Evolutionary conservation across 2,113 vertebrate species (phyloP).

Genomic region (Sitta europaea): DNA sequence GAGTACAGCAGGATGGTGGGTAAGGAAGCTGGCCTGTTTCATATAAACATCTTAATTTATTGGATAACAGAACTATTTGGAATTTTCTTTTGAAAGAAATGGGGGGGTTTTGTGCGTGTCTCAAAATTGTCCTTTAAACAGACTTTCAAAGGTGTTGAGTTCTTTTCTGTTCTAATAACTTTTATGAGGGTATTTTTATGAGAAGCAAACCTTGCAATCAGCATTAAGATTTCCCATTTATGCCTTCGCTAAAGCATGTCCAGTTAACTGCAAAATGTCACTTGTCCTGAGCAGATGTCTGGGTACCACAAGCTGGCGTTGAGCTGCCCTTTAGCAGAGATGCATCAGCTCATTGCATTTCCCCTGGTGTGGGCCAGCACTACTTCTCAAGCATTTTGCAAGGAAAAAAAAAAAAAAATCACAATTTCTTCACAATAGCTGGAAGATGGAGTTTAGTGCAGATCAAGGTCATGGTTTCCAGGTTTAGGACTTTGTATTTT

Average conservation of each 20-base stretch:
- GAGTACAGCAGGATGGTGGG: background rate
- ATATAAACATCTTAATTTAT: background rate
- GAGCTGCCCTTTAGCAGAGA: background rate
- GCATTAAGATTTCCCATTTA: conserved; percentile 5
- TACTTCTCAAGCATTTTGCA: background rate
- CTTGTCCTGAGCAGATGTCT: conserved; percentile 1
- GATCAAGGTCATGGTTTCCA: background rate
- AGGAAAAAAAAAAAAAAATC: background rate
- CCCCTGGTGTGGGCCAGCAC: background rate
- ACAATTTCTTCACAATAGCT: background rate
- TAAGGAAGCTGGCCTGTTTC: background rate
- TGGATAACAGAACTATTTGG: background rate
- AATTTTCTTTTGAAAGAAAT: background rate
- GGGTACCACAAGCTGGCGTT: background rate
- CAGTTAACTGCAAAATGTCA: background rate
- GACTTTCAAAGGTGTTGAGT: background rate
- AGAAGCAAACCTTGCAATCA: conserved; percentile 27
- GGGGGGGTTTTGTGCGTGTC: background rate
- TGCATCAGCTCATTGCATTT: background rate
- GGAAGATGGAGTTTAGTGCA: background rate
- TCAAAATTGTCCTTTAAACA: background rate
- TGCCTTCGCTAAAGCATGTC: background rate
- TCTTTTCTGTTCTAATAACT: conserved; percentile 18
- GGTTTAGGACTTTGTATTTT: background rate
- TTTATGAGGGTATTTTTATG: conserved; percentile 26